Base-by-base conservation (phyloP, 92 coral and sea anemone genomes). In the Bergia puertoricense region DNA sequence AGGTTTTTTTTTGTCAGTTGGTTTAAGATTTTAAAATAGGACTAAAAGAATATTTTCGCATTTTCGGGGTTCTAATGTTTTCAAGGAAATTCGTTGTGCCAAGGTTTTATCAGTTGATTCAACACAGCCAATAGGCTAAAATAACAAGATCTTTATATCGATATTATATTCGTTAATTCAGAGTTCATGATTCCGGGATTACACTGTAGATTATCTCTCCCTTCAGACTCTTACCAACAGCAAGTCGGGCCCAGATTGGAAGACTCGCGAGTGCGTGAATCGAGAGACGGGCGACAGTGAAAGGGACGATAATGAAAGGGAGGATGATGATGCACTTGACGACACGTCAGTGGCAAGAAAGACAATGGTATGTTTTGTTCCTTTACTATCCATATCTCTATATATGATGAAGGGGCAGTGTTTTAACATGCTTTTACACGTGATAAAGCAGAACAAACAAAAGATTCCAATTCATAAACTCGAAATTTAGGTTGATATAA, bases 291-390 rank as follows among this genome's bases (percentile, higher is more conserved):
- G 2, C 42, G 51, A 82, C 62, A 67, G 76, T 82, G 77, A 23
- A 71, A 82, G 42, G 37, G 86, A 68, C 13, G 13, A 45, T 16
- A 41, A 50, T 41, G 40, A 66, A 66, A 57, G 40, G 36, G 51
- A 78, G 1, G 38, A 67, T 15, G 86, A 69, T 42, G 77, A 44
- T 43, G 23, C 76, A 45, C 8, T 42, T 8, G 86, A 8, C 13
- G 65, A 23, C 74, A 37, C 48, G 4, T 48, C 51, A 83, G 45
- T 40, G 68, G 20, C 45, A 30, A n/a, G 44, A 79, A 16, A 14
- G 39, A 44, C 86, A 23, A 83, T 83, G 86, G 86, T 67, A 69
- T 67, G n/a, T 6, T 79, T 54, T 37, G 0, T 4, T 30, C 43
- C 43, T n/a, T 54, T 79, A 2, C 54, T 79, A 9, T 42, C 8